Evolutionary conservation across 2,113 vertebrate genomes (phyloP).

Genomic region (Stigmatopora nigra): DNA sequence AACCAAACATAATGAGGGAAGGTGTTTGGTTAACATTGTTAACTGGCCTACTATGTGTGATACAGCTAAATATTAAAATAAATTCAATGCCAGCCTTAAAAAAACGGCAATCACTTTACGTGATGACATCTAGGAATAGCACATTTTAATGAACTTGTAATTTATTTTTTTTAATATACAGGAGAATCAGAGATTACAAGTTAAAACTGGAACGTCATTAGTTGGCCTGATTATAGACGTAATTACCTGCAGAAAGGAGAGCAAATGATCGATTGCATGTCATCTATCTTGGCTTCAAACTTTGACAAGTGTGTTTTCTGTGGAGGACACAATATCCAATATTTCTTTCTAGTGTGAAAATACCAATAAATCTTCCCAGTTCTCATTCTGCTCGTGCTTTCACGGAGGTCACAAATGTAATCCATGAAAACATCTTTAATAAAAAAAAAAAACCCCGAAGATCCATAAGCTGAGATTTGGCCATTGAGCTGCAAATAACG

Average conservation of each 20-base stretch:
- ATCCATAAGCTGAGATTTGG: background rate
- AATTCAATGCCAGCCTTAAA: no score
- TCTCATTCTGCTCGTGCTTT: background rate
- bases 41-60: background rate
- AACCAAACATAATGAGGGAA: no score
- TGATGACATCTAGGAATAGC: conserved; percentile 39
- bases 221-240: conserved; percentile 56
- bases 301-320: conserved; percentile 14
- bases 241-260: conserved; percentile 49
- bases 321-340: conserved; percentile 9
- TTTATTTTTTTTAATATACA: conserved; percentile 16
- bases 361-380: background rate
- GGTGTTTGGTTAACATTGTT: no score
- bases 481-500: background rate
- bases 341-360: background rate
- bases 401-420: background rate
- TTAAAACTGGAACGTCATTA: conserved; percentile 53
- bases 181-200: conserved; percentile 34
- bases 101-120: conserved; percentile 12
- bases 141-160: conserved; percentile 42
- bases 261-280: conserved; percentile 38
- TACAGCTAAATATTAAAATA: conserved; percentile 5
- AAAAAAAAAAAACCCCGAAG: background rate
- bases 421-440: background rate
- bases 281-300: conserved; percentile 38